These are phyloP conservation scores for Bombycilla garrulus DNA, from an alignment of 2,113 vertebrate species.

Conservation along the genomic window DNA sequence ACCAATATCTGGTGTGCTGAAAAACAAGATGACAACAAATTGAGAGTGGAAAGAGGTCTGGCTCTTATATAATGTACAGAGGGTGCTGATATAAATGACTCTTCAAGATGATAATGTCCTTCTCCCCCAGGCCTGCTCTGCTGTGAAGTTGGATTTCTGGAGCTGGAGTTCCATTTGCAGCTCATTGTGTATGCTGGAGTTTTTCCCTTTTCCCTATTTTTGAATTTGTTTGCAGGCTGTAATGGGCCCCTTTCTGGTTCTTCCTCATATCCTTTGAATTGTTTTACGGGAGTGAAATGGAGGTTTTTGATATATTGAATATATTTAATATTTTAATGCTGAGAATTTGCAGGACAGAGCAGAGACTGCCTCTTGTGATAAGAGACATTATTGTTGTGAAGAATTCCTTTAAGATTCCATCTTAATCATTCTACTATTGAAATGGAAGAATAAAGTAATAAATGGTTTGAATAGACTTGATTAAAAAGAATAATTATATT, in stretches of 20 bases:
- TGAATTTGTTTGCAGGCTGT: slow-evolving; percentile 36
- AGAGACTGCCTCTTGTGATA: slow-evolving; percentile 67
- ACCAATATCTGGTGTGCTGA: neutral
- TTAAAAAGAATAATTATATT: slow-evolving; percentile 76
- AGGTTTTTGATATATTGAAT: slow-evolving; percentile 52
- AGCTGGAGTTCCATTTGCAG: slow-evolving; percentile 6
- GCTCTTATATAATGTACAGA: neutral
- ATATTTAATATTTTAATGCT: slow-evolving; percentile 65
- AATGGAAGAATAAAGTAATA: slow-evolving; percentile 76
- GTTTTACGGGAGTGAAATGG: slow-evolving; percentile 55
- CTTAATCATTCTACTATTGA: slow-evolving; percentile 72
- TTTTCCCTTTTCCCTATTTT: neutral
- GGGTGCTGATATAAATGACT: slow-evolving; percentile 18
- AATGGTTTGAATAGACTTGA: slow-evolving; percentile 73
- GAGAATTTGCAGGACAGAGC: slow-evolving; percentile 61
- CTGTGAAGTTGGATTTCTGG: neutral
- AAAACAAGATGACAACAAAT: slow-evolving; percentile 25
- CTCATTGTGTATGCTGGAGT: neutral
- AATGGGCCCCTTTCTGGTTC: slow-evolving; percentile 38
- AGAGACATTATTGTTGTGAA: slow-evolving; percentile 70
- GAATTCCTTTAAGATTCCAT: slow-evolving; percentile 74
- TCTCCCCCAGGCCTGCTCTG: slow-evolving; percentile 21
- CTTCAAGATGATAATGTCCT: slow-evolving; percentile 32
- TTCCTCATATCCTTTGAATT: slow-evolving; percentile 23
- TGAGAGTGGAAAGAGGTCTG: neutral